Percentiles rank a stretch among this genome's conserved stretches.
These are phyloP conservation scores for Macropis europaea DNA, from an alignment of 2,888 invertebrate genomes.

Conservation along the genomic window DNA sequence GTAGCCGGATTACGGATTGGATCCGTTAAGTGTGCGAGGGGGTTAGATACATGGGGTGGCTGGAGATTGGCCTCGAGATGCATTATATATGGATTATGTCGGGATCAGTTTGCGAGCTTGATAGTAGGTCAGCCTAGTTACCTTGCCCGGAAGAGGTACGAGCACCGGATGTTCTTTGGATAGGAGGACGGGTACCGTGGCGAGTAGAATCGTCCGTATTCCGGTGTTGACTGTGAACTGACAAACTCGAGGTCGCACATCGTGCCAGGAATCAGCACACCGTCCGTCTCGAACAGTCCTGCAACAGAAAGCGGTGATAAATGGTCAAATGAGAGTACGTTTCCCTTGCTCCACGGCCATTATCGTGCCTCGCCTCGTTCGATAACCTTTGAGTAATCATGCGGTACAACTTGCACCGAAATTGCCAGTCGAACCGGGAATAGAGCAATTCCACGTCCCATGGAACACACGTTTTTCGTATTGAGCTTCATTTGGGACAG, in stretches of 20 bases:
- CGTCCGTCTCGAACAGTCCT: slow-evolving; percentile 92
- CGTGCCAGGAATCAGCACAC: slow-evolving; percentile 87
- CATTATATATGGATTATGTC: slow-evolving; percentile 60
- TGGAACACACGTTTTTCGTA: too few species aligned
- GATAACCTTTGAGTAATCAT: neutral
- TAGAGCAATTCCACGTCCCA: too few species aligned
- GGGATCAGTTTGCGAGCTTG: slow-evolving; percentile 46
- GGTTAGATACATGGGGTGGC: slow-evolving; percentile 36
- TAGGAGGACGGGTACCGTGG: slow-evolving; percentile 98
- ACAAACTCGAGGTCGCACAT: slow-evolving; percentile 93
- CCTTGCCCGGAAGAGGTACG: slow-evolving; percentile 94
- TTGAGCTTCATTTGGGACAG: too few species aligned
- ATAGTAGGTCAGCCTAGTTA: slow-evolving; percentile 75
- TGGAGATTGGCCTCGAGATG: slow-evolving; percentile 52
- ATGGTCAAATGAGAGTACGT: neutral
- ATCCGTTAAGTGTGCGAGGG: slow-evolving; percentile 43
- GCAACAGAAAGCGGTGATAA: slow-evolving; percentile 73
- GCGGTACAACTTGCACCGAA: too few species aligned
- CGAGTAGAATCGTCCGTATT: slow-evolving; percentile 92
- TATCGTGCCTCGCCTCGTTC: neutral
- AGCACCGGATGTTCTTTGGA: slow-evolving; percentile 94
- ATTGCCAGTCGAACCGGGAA: too few species aligned
- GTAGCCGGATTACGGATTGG: slow-evolving; percentile 38
- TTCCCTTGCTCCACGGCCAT: neutral
- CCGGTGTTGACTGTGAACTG: slow-evolving; percentile 85